Conservation (phyloP, 2,797 vertebrate species). For the Helicolenus hilgendorfi region DNA sequence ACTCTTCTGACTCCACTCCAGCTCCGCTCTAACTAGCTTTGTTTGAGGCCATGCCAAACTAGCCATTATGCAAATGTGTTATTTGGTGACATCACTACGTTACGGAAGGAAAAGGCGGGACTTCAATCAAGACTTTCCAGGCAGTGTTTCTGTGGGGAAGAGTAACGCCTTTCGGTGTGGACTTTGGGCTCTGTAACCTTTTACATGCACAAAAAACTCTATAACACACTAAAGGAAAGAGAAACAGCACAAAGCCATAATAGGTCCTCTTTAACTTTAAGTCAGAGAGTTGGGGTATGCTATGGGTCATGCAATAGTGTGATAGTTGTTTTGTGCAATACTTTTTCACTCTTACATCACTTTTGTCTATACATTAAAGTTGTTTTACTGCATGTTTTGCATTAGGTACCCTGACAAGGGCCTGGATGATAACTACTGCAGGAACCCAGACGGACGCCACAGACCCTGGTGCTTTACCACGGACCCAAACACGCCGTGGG, state of each 20-base stretch:
- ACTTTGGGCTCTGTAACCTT: background rate
- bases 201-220: background rate
- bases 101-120: background rate
- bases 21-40: background rate
- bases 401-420: conserved; percentile 96
- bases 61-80: background rate
- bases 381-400: conserved; percentile 46
- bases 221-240: background rate
- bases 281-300: background rate
- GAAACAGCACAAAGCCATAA: background rate
- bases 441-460: conserved; percentile 96
- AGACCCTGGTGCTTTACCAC: conserved; percentile 99
- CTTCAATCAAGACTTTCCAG: background rate
- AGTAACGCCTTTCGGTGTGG: background rate
- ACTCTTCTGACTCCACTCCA: background rate
- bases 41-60: background rate
- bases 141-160: background rate
- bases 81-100: background rate
- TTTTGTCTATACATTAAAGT: background rate
- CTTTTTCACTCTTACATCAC: background rate
- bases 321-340: background rate
- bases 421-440: conserved; percentile 99
- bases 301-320: background rate
- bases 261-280: background rate
- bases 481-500: conserved; percentile 96